Evolutionary conservation across 2,888 invertebrate genomes (phyloP).

Genomic region (Acronicta aceris): DNA sequence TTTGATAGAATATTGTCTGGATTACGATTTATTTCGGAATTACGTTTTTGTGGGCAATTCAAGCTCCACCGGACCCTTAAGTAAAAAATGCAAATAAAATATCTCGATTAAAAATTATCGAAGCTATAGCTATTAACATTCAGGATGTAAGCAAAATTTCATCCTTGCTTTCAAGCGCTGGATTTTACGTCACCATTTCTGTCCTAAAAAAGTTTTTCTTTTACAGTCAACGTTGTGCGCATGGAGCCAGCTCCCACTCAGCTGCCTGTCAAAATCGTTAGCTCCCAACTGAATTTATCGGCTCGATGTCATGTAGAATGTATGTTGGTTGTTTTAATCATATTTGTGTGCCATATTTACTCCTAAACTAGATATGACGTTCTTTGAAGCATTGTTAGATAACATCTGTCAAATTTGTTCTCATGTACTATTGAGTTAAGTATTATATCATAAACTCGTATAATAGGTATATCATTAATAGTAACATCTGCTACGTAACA

Average conservation of each 20-base stretch:
- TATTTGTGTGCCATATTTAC: constrained; percentile 67
- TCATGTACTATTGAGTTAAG: neutral
- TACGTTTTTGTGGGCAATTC: too few relatives aligned
- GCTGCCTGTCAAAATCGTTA: constrained; percentile 82
- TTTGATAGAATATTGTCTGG: too few relatives aligned
- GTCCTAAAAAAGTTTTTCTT: constrained; percentile 49
- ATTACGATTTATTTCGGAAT: too few relatives aligned
- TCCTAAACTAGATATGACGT: constrained; percentile 53
- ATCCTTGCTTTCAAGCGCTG: constrained; percentile 10
- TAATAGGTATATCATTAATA: constrained; percentile 11
- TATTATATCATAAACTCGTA: too few relatives aligned
- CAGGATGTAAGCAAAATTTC: constrained; percentile 26
- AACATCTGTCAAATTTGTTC: constrained; percentile 54
- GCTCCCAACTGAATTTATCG: constrained; percentile 71
- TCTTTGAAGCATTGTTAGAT: constrained; percentile 33
- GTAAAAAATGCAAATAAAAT: too few relatives aligned
- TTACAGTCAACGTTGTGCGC: constrained; percentile 85
- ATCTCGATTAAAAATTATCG: too few relatives aligned
- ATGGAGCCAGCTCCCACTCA: constrained; percentile 82
- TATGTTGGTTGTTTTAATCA: constrained; percentile 61
- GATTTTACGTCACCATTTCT: constrained; percentile 14
- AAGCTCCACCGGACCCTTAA: too few relatives aligned
- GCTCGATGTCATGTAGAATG: constrained; percentile 57
- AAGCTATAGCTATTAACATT: constrained; percentile 11
- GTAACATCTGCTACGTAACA: constrained; percentile 27